phyloP scores from a whole-genome alignment of 1,140 invertebrate genomes.

The Rhyacophila brunnea region DNA sequence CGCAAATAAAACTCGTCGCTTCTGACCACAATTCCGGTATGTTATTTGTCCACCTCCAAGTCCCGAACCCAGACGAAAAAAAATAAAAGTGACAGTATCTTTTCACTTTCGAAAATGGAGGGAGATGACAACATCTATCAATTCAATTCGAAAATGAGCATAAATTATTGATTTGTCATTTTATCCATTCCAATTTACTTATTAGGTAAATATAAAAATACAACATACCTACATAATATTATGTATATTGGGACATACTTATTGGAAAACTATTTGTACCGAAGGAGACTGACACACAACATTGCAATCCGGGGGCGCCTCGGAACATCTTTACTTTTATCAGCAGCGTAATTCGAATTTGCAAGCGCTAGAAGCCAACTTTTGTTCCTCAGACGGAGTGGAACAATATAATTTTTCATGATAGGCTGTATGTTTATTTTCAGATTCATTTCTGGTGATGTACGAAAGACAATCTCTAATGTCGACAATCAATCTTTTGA shows the following conservation, averaged over 20 bases:
- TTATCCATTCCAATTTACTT: too few relatives aligned
- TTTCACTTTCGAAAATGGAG: too few relatives aligned
- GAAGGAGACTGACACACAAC: not conserved
- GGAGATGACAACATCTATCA: too few relatives aligned
- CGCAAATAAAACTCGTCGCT: too few relatives aligned
- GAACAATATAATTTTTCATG: not conserved
- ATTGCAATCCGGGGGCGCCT: not conserved
- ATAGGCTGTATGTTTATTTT: constrained; percentile 24
- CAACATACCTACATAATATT: too few relatives aligned
- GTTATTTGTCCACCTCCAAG: too few relatives aligned
- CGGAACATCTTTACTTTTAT: not conserved
- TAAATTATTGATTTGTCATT: too few relatives aligned
- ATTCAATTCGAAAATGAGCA: too few relatives aligned
- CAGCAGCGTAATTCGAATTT: not conserved
- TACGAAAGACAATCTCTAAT: constrained; percentile 42
- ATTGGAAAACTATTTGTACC: not conserved
- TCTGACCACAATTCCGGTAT: too few relatives aligned
- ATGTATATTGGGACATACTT: constrained; percentile 1
- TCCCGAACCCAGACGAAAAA: too few relatives aligned
- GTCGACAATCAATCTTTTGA: constrained; percentile 61
- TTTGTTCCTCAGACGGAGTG: not conserved
- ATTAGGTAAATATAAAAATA: too few relatives aligned
- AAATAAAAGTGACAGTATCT: too few relatives aligned
- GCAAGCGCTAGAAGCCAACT: not conserved
- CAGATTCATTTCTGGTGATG: constrained; percentile 47